phyloP scores from a whole-genome alignment of 2,113 vertebrate genomes.

The Perccottus glenii region DNA sequence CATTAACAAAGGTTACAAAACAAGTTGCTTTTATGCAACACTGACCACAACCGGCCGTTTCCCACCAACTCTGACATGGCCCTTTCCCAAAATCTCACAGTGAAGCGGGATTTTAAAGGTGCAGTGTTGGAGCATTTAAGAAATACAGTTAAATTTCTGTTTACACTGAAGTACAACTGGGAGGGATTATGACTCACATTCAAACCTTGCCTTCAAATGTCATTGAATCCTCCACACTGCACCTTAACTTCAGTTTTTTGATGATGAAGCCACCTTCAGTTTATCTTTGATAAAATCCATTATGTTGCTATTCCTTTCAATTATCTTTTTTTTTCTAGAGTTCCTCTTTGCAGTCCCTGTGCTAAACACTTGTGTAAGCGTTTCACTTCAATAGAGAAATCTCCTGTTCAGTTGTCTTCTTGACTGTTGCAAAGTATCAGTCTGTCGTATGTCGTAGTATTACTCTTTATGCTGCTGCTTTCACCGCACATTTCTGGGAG shows the following conservation, averaged over 20 bases:
- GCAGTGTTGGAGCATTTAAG: no score
- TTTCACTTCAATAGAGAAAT: slow-evolving; percentile 37
- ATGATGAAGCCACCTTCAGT: slow-evolving; percentile 13
- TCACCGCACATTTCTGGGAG: slow-evolving; percentile 63
- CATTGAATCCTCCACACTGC: no score
- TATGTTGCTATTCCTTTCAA: slow-evolving; percentile 18
- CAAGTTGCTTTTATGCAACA: slow-evolving; percentile 23
- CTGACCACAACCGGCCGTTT: slow-evolving; percentile 4
- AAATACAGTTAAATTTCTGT: no score
- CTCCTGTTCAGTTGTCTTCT: slow-evolving; percentile 51
- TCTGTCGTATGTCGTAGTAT: slow-evolving; percentile 75
- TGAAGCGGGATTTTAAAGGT: background rate
- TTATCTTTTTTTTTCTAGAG: slow-evolving; percentile 35
- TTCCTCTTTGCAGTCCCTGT: slow-evolving; percentile 36
- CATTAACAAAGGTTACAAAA: slow-evolving; percentile 41
- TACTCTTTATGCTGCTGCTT: slow-evolving; percentile 73
- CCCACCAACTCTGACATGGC: background rate
- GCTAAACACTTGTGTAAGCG: slow-evolving; percentile 44
- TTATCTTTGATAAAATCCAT: slow-evolving; percentile 13
- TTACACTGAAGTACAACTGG: no score
- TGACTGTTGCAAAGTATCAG: slow-evolving; percentile 74
- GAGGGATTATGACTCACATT: no score
- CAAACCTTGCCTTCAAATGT: no score
- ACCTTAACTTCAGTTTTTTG: slow-evolving; percentile 14
- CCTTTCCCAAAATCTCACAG: background rate